phyloP scores from a whole-genome alignment of 2,113 vertebrate species.

The Megalops atlanticus region DNA sequence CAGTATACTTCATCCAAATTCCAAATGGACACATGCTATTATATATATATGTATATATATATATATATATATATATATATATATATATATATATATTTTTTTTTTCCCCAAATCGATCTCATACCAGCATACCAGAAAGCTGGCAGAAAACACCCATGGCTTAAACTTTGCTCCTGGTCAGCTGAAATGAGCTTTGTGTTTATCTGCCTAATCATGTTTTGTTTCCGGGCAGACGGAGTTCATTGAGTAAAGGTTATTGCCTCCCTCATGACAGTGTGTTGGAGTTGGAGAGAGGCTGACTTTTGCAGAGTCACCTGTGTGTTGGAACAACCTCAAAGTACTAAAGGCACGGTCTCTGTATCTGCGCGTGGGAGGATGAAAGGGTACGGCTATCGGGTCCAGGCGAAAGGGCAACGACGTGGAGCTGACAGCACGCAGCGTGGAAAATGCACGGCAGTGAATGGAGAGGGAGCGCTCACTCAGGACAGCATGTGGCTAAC shows the following conservation, averaged over 20 bases:
- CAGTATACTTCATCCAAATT: too few species aligned
- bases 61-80: too few species aligned
- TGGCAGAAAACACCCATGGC: neutral
- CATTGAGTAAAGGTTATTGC: slow-evolving; percentile 19
- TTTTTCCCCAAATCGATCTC: neutral
- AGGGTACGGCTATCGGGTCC: slow-evolving; percentile 14
- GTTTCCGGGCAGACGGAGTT: slow-evolving; percentile 1
- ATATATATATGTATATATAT: too few species aligned
- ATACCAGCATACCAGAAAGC: neutral
- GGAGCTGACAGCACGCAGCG: neutral
- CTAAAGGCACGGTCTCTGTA: neutral
- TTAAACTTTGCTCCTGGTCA: slow-evolving; percentile 7
- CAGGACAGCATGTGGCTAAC: neutral
- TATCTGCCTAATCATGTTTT: slow-evolving; percentile 6
- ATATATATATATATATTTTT: neutral
- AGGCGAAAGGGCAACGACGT: neutral
- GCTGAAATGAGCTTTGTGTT: neutral
- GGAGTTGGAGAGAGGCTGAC: slow-evolving; percentile 4
- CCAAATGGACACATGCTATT: neutral
- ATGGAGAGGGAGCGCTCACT: neutral
- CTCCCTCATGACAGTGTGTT: slow-evolving; percentile 13
- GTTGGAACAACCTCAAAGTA: neutral
- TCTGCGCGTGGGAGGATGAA: slow-evolving; percentile 27
- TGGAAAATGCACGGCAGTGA: neutral
- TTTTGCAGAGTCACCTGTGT: slow-evolving; percentile 11